phyloP scores from a whole-genome alignment of 1,140 invertebrate species.

The Bactericera cockerelli region DNA sequence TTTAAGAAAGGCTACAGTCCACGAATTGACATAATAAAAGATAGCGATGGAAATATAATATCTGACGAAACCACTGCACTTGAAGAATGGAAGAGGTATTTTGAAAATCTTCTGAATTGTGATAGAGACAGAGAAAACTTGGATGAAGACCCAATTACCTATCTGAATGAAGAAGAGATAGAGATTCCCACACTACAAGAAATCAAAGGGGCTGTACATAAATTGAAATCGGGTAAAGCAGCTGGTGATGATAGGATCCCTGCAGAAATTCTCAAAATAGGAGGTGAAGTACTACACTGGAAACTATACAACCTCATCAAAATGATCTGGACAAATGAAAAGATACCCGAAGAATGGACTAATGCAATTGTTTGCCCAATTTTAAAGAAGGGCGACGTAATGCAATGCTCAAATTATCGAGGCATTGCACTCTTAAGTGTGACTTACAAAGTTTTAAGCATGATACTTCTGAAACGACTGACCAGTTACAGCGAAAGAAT shows the following conservation, averaged over 20 bases:
- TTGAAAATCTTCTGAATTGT: conserved; percentile 14
- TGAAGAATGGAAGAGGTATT: conserved; percentile 13
- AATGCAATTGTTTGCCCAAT: conserved; percentile 19
- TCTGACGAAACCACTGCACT: neutral
- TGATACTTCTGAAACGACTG: conserved; percentile 7
- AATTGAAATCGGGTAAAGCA: conserved; percentile 15
- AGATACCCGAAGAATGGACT: conserved; percentile 21
- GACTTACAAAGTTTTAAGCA: conserved; percentile 18
- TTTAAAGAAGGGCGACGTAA: conserved; percentile 23
- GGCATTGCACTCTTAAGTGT: conserved; percentile 18
- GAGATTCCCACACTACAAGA: conserved; percentile 12
- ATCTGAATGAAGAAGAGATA: conserved; percentile 7
- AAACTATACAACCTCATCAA: conserved; percentile 15
- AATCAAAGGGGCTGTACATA: neutral
- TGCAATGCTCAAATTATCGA: conserved; percentile 21
- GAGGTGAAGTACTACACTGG: conserved; percentile 11
- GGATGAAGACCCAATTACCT: neutral
- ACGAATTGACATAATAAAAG: neutral
- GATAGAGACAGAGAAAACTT: neutral
- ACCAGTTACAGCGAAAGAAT: conserved; percentile 4
- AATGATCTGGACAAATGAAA: conserved; percentile 10
- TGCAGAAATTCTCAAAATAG: conserved; percentile 20
- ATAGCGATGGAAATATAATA: neutral
- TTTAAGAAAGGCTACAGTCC: conserved; percentile 16
- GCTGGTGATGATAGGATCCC: conserved; percentile 21